These are phyloP conservation scores for Notamacropus eugenii DNA, from an alignment of 2,797 vertebrate species.

Conservation along the genomic window DNA sequence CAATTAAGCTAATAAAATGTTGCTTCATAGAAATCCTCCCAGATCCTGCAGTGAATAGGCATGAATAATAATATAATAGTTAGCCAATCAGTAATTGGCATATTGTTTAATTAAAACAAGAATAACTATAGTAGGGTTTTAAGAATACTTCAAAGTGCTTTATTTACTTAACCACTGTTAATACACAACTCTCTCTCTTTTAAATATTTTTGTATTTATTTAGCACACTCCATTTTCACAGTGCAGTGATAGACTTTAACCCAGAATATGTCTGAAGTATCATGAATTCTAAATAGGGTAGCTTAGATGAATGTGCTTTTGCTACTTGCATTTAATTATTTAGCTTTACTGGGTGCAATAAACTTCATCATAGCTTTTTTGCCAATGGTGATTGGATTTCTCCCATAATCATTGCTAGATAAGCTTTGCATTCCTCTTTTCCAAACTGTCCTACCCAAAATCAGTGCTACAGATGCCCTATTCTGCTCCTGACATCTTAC, in stretches of 20 bases:
- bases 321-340: slow-evolving; percentile 17
- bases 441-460: slow-evolving; percentile 26
- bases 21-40: background rate
- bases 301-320: slow-evolving; percentile 36
- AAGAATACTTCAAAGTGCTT: background rate
- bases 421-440: slow-evolving; percentile 7
- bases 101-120: background rate
- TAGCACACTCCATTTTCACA: background rate
- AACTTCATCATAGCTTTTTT: slow-evolving; percentile 9
- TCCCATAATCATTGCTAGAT: slow-evolving; percentile 1
- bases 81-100: background rate
- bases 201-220: background rate
- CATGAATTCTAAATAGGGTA: background rate
- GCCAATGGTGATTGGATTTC: slow-evolving; percentile 21
- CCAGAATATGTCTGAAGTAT: background rate
- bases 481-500: background rate
- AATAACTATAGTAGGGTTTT: background rate
- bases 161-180: background rate
- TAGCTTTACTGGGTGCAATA: background rate
- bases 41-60: background rate
- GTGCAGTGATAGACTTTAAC: background rate
- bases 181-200: background rate
- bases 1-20: slow-evolving; percentile 5
- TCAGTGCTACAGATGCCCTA: slow-evolving; percentile 21
- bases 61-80: background rate